Conservation (phyloP, 2,888 invertebrate species). For the Chrysomela aeneicollis region DNA sequence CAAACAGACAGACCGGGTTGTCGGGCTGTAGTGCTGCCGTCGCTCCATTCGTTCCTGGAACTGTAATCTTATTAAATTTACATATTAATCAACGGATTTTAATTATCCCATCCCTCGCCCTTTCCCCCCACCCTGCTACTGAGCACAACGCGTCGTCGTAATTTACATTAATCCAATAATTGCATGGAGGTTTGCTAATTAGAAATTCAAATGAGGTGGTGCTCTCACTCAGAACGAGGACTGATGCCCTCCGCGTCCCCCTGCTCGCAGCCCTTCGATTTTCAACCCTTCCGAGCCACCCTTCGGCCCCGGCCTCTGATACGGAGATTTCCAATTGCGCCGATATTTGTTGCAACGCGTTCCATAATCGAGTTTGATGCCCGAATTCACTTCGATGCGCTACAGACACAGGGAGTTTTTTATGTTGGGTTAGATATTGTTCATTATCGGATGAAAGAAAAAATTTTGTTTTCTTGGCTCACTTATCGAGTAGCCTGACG, state of each 20-base stretch:
- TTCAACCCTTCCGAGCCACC: constrained; percentile 39
- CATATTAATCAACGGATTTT: constrained; percentile 98
- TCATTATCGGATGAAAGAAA: neutral
- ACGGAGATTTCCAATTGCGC: constrained; percentile 22
- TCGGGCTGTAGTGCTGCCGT: constrained; percentile 44
- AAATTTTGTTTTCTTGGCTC: constrained; percentile 28
- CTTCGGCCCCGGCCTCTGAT: constrained; percentile 34
- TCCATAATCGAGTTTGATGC: neutral
- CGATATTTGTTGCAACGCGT: neutral
- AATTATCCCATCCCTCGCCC: constrained; percentile 81
- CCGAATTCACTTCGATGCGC: neutral
- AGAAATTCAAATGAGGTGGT: constrained; percentile 78
- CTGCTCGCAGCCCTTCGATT: constrained; percentile 30
- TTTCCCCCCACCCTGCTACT: constrained; percentile 57
- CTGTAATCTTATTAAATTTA: constrained; percentile 98
- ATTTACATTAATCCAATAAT: constrained; percentile 90
- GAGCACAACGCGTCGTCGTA: constrained; percentile 66
- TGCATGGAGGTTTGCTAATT: constrained; percentile 92
- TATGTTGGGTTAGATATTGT: too few species aligned
- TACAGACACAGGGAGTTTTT: too few species aligned
- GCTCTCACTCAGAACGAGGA: constrained; percentile 44
- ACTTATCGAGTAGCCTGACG: too few species aligned
- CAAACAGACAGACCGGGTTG: constrained; percentile 32
- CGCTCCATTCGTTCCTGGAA: constrained; percentile 79
- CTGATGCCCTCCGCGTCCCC: constrained; percentile 50